Evolutionary conservation across 2,888 invertebrate species (phyloP).

Genomic region (Noctua janthe): DNA sequence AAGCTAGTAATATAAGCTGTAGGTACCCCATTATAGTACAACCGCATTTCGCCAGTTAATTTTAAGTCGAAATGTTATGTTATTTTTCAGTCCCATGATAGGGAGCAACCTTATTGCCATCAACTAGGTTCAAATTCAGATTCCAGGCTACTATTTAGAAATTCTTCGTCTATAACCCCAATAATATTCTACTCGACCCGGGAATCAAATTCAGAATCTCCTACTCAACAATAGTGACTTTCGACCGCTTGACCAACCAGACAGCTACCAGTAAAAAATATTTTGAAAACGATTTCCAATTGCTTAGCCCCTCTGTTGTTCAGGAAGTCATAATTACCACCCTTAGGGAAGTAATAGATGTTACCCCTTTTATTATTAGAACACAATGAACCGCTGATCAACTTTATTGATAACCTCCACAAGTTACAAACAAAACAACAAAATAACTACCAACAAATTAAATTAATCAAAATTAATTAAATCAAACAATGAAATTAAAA

Average conservation of each 20-base stretch:
- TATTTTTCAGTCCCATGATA: background rate
- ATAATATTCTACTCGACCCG: background rate
- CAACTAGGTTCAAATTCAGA: background rate
- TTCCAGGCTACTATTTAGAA: background rate
- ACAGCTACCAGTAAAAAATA: background rate
- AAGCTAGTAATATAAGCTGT: too few relatives aligned
- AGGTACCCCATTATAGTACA: too few relatives aligned
- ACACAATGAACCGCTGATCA: background rate
- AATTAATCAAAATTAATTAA: slow-evolving; percentile 21
- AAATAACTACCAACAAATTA: background rate
- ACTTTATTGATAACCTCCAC: background rate
- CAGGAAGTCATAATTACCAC: background rate
- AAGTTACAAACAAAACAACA: background rate
- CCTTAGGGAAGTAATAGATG: background rate
- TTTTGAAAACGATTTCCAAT: background rate
- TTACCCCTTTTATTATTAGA: background rate
- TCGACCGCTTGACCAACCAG: background rate
- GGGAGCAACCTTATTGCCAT: background rate
- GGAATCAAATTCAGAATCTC: background rate
- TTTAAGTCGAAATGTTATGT: background rate
- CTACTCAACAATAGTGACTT: background rate
- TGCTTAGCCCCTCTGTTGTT: background rate
- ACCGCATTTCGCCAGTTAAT: background rate
- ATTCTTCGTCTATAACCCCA: background rate
- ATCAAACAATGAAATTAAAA: slow-evolving; percentile 51